Base-by-base conservation (phyloP, 1,140 invertebrate genomes). In the Camponotus vicinus region DNA sequence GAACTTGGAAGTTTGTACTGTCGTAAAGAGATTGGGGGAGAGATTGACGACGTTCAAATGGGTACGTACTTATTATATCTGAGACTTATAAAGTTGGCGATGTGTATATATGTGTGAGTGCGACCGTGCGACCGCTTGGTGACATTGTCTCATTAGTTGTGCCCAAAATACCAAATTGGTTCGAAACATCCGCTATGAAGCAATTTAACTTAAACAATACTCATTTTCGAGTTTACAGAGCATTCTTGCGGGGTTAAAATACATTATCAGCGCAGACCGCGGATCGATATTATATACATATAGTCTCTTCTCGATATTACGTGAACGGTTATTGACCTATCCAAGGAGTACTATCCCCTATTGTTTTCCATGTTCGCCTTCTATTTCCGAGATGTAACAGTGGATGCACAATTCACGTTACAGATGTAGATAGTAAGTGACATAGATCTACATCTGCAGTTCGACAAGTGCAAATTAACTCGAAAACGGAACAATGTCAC, bases 271-370 rank as follows among this genome's bases (percentile, higher is more conserved):
- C 37, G 32, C n/a, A 59, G 15, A 83, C 64, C 79, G 55, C 40
- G 55, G 52, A 7, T 82, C 79, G 67, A 82, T 82, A 82, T 82
- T 83, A 63, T 73, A 59, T 80, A 57, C 55, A 27, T 83, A 37
- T 2, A 49, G 40, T 13, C n/a, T 9, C 55, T 34, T 61, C 49
- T 52, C 69, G 69, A 83, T 83, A 75, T 82, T 59, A 45, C 49
- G 21, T 64, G 40, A 82, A 82, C 79, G 69, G 79, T 83, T 83
- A 83, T 73, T 83, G 79, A 83, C 69, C 79, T 34, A 32, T 11
- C 69, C 42, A 75, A 63, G 79, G 40, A 63, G 55, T 21, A 67
- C 27, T 61, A 11, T 13, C 42, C 13, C 42, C 42, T 9, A 63
- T 73, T 83, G 69, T 82, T 73, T 69, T 27, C 77, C 45, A 34